Base-by-base conservation (phyloP, 2,113 vertebrate species). In the Phaetusa simplex region DNA sequence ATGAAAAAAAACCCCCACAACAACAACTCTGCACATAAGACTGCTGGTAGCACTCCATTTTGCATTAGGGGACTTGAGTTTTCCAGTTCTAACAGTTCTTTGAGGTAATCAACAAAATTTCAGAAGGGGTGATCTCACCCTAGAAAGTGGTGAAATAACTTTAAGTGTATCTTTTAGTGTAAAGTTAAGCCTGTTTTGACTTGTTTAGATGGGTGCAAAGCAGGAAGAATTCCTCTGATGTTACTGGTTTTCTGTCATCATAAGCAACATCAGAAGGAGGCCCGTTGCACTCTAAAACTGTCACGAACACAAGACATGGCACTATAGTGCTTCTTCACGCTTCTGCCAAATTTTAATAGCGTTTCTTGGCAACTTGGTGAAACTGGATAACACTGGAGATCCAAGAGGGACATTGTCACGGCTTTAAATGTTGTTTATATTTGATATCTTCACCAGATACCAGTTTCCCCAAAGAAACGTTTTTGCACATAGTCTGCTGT, bases 321-420 rank as follows among this genome's bases (percentile, higher is more conserved):
- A 62, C 88, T 52, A 1, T 0, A 86, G 73, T 55, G 76, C 56
- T 88, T 6, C 96, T 88, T 56, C 93, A 5, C 26, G 32, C 89
- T 70, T n/a, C 91, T 93, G 96, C 93, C 96, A 98, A 96, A 72
- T 74, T 56, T 58, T 96, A 97, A 92, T 86, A 93, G 82, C 84
- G 90, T 95, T 98, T 96, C 90, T 96, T 94, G 85, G 92, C 94
- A 92, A 59, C 88, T 34, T 55, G 76, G 55, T 79, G 96, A 95
- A 98, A 96, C 82, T 70, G 89, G 91, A 95, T 91, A 93, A 42
- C 82, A 62, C 91, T 83, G 91, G 93, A 55, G 52, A 69, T 90
- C 81, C 83, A 76, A 58, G 38, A 79, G 79, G 27, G 82, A 81
- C 40, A n/a, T 23, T 29, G 55, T 56, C 91, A 95, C 90, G 82